These are phyloP conservation scores for Drosophila sucinea DNA, from an alignment of 1,140 invertebrate species.

Conservation along the genomic window DNA sequence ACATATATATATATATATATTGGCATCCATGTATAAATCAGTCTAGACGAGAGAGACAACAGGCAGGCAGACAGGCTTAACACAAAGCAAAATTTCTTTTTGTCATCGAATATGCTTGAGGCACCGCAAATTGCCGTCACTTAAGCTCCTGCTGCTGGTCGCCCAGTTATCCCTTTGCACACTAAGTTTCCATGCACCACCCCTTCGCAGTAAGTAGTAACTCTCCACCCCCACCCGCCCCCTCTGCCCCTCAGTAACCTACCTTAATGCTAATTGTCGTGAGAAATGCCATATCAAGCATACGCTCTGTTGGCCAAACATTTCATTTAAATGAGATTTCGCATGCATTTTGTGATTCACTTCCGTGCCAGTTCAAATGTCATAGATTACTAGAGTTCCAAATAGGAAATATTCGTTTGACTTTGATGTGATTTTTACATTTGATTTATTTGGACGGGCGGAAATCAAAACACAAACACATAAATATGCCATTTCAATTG, in stretches of 20 bases:
- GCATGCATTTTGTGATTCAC: conserved; percentile 35
- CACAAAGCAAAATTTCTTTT: conserved; percentile 77
- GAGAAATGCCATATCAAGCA: conserved; percentile 68
- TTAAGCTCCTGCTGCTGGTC: conserved; percentile 48
- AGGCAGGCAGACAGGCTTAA: conserved; percentile 69
- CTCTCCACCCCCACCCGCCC: background rate
- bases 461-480: conserved; percentile 53
- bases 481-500: conserved; percentile 20
- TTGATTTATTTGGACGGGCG: conserved; percentile 63
- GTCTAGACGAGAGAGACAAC: conserved; percentile 68
- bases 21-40: conserved; percentile 54
- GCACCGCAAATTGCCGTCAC: conserved; percentile 76
- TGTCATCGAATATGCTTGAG: conserved; percentile 80
- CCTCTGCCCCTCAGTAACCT: conserved; percentile 8
- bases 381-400: conserved; percentile 17
- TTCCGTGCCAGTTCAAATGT: conserved; percentile 68
- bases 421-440: conserved; percentile 62
- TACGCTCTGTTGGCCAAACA: conserved; percentile 47
- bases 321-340: conserved; percentile 1
- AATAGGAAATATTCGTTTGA: conserved; percentile 15
- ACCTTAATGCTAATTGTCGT: conserved; percentile 68
- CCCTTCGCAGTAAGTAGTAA: too few species aligned
- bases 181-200: background rate
- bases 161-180: conserved; percentile 7
- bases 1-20: conserved; percentile 1